These are phyloP conservation scores for Phenacoccus solenopsis DNA, from an alignment of 1,140 invertebrate species.

Conservation along the genomic window DNA sequence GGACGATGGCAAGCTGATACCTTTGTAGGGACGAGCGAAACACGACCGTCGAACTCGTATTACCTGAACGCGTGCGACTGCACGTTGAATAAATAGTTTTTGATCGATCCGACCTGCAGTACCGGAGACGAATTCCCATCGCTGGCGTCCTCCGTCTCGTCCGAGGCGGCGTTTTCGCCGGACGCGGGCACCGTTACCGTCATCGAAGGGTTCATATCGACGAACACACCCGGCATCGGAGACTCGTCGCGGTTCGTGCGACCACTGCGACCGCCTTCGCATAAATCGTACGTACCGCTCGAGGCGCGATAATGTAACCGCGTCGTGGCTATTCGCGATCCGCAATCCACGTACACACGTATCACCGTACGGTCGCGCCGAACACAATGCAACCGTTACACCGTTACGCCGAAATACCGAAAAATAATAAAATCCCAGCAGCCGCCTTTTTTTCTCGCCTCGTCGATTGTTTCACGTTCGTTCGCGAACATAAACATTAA, in stretches of 20 bases:
- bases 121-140: neutral
- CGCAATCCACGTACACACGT: neutral
- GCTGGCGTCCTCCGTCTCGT: neutral
- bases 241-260: too few species aligned
- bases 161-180: too few species aligned
- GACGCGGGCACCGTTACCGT: too few species aligned
- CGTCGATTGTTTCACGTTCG: neutral
- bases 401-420: neutral
- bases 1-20: too few species aligned
- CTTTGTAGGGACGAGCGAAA: too few species aligned
- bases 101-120: neutral
- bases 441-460: neutral
- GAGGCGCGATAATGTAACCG: neutral
- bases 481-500: neutral
- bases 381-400: too few species aligned
- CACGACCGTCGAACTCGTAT: too few species aligned
- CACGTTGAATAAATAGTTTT: neutral
- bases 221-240: too few species aligned
- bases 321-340: neutral
- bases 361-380: too few species aligned
- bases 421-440: neutral
- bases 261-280: too few species aligned
- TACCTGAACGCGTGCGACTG: neutral
- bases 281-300: neutral
- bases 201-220: too few species aligned